Evolutionary conservation across 1,140 invertebrate genomes (phyloP), one percentile per base, ranked within the genome.

Genomic region (Glossosoma conforme): DNA sequence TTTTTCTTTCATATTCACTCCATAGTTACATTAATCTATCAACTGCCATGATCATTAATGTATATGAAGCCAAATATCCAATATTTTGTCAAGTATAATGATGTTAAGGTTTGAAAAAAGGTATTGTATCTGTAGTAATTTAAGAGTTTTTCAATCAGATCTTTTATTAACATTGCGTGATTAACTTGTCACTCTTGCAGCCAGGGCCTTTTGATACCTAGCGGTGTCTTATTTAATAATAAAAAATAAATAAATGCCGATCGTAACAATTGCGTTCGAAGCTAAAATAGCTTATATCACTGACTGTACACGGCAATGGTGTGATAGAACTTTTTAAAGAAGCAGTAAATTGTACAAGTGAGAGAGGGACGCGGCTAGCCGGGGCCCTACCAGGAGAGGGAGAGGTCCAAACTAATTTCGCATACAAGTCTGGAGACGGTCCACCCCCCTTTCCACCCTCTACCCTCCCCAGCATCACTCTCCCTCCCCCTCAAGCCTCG

Each of bases 281-380:
- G n/a, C 25, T 8, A 28, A 15, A n/a, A 33, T 13, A 17, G 19
- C 18, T 38, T 38, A 17, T 38, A 6, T 17, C 36, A 5, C 11
- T 18, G 14, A 17, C 36, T 38, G 36, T 38, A 19, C 30, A 18
- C 38, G 32, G 41, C 41, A 19, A 52, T 52, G 44, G 49, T 52
- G 49, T 44, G 49, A 52, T 35, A 44, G 49, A 44, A 42, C 49
- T 52, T 52, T 52, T 52, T 46, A 45, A 53, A 53, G 32, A 46
- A 53, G 43, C 35, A 44, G 51, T 53, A 46, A 53, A 53, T 45
- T 53, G 51, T 53, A 53, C 43, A 24, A 21, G 49, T 52, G 51
- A 24, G 25, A 53, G 21, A 28, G 17, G 37, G 36, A 53, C 44
- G 20, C n/a, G 4, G 9, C 9, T 18, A 21, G 17, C 1, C 32